phyloP scores from a whole-genome alignment of 2,797 vertebrate species.

The Harpagifer antarcticus region DNA sequence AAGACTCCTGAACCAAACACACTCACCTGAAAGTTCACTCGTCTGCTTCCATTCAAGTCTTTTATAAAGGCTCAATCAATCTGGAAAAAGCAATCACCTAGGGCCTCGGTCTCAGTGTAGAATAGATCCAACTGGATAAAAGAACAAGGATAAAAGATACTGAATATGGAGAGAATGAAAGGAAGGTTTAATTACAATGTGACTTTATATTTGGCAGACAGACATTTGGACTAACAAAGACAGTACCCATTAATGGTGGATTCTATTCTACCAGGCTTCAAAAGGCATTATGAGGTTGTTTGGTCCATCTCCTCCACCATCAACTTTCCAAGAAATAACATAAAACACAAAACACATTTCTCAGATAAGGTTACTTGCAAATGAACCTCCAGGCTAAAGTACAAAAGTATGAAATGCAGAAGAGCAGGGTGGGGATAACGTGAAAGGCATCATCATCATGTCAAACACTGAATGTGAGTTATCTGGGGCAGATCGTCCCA shows the following conservation, averaged over 20 bases:
- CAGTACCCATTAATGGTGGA: not conserved
- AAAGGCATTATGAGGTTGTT: not conserved
- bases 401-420: not conserved
- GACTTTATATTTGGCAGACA: not conserved
- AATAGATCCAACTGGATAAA: conserved; percentile 8
- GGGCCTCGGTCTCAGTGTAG: not conserved
- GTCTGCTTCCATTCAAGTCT: conserved; percentile 39
- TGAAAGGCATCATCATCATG: conserved; percentile 36
- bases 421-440: conserved; percentile 2
- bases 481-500: conserved; percentile 22
- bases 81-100: conserved; percentile 10
- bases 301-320: not conserved
- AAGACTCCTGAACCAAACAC: conserved; percentile 22
- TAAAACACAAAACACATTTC: not conserved
- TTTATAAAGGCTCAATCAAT: conserved; percentile 40
- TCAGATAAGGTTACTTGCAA: not conserved
- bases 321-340: not conserved
- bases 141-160: not conserved
- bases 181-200: not conserved
- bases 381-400: too few species aligned
- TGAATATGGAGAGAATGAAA: conserved; percentile 7
- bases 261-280: conserved; percentile 12
- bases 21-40: conserved; percentile 45
- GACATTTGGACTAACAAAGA: conserved; percentile 16
- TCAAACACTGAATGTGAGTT: conserved; percentile 21